Percentiles rank a stretch among this genome's conserved stretches.
Conservation (phyloP, 1,140 invertebrate genomes). For the Galendromus occidentalis region DNA sequence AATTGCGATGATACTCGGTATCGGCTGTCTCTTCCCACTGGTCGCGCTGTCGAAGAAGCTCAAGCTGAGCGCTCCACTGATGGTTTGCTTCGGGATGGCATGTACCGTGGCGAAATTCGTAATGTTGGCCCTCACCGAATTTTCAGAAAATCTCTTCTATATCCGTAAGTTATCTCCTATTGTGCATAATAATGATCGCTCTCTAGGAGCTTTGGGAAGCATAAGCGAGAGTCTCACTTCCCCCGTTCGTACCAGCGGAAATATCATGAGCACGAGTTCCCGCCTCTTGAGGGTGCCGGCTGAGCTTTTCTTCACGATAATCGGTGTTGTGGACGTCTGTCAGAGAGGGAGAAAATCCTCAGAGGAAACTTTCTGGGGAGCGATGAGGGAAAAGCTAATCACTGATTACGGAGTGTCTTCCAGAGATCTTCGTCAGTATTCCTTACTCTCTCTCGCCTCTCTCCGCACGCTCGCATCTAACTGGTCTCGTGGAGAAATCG, state of each 20-base stretch:
- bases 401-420: background rate
- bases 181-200: no score
- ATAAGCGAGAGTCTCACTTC: no score
- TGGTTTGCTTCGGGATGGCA: background rate
- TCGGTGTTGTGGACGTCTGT: background rate
- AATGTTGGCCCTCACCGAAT: background rate
- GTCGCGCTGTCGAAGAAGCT: background rate
- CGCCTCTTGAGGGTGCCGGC: background rate
- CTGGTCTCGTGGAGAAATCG: background rate
- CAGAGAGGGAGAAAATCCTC: no score
- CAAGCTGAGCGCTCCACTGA: background rate
- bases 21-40: background rate
- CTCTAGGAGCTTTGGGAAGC: background rate
- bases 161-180: background rate
- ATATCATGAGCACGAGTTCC: no score
- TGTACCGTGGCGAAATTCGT: background rate
- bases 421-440: background rate
- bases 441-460: background rate
- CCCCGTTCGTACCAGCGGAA: no score
- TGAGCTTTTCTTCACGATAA: background rate
- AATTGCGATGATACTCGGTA: background rate
- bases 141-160: background rate
- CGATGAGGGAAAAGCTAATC: no score
- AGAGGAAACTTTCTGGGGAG: no score
- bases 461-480: background rate